Percentiles rank a stretch among this genome's conserved stretches.
These are phyloP conservation scores for Rhinogobio ventralis DNA, from an alignment of 2,797 vertebrate species.

Conservation along the genomic window DNA sequence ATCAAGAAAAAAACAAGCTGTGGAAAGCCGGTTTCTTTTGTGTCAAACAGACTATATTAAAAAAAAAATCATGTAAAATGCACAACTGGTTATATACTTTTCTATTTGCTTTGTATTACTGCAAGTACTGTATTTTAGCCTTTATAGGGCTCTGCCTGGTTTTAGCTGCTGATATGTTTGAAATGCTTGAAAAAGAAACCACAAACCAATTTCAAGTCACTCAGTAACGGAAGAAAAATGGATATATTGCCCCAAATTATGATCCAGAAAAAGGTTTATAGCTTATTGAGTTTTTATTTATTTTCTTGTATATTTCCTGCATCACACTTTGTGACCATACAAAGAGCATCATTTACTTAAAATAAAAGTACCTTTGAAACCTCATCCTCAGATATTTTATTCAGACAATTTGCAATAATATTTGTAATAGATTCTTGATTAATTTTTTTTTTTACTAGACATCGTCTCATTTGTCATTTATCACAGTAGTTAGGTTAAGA, in stretches of 20 bases:
- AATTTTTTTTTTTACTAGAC: neutral
- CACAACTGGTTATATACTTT: conserved; percentile 43
- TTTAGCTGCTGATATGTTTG: neutral
- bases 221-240: neutral
- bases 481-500: conserved; percentile 17
- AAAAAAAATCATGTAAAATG: conserved; percentile 27
- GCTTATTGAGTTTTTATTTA: conserved; percentile 53
- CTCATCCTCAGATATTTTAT: conserved; percentile 34
- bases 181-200: neutral
- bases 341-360: conserved; percentile 62
- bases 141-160: neutral
- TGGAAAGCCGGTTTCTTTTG: conserved; percentile 17
- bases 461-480: neutral
- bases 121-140: conserved; percentile 40
- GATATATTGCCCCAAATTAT: conserved; percentile 14
- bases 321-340: conserved; percentile 51
- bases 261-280: conserved; percentile 23
- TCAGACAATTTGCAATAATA: conserved; percentile 16
- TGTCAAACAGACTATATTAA: conserved; percentile 25
- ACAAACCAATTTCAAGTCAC: neutral
- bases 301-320: conserved; percentile 41
- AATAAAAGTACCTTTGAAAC: conserved; percentile 72
- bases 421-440: conserved; percentile 9
- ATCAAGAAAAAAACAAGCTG: conserved; percentile 33
- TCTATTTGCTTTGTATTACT: conserved; percentile 50